Percentiles rank a stretch among this genome's conserved stretches.
phyloP scores from a whole-genome alignment of 2,113 vertebrate genomes.

The Hippolais icterina region DNA sequence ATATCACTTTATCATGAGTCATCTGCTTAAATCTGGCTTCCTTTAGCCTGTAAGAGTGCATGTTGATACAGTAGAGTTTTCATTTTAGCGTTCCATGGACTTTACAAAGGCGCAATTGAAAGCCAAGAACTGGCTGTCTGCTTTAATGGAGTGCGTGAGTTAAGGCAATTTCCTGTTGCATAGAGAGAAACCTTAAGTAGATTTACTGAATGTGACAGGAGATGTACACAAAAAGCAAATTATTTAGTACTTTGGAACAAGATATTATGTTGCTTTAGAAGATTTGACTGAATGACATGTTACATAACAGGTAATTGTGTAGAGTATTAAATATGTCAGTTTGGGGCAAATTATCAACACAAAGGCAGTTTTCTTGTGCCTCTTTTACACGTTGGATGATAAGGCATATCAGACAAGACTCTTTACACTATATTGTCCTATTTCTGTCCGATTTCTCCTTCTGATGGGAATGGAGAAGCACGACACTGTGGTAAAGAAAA shows the following conservation, averaged over 20 bases:
- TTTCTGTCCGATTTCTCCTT: neutral
- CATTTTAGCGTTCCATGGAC: neutral
- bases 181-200: constrained; percentile 55
- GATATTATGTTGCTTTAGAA: constrained; percentile 1
- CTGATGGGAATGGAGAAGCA: neutral
- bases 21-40: neutral
- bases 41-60: neutral
- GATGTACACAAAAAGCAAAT: constrained; percentile 34
- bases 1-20: neutral
- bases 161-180: constrained; percentile 64
- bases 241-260: constrained; percentile 44
- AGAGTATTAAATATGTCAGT: constrained; percentile 18
- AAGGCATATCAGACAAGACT: neutral
- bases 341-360: neutral
- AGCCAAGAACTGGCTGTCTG: constrained; percentile 3
- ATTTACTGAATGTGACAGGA: constrained; percentile 54
- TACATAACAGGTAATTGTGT: constrained; percentile 34
- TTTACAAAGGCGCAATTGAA: constrained; percentile 59
- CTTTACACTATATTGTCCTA: neutral
- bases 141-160: constrained; percentile 50
- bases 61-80: constrained; percentile 27
- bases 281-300: neutral
- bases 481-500: neutral
- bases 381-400: neutral
- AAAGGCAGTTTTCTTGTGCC: neutral